Evolutionary conservation across 2,113 vertebrate genomes (phyloP).

Genomic region (Saccopteryx leptura): DNA sequence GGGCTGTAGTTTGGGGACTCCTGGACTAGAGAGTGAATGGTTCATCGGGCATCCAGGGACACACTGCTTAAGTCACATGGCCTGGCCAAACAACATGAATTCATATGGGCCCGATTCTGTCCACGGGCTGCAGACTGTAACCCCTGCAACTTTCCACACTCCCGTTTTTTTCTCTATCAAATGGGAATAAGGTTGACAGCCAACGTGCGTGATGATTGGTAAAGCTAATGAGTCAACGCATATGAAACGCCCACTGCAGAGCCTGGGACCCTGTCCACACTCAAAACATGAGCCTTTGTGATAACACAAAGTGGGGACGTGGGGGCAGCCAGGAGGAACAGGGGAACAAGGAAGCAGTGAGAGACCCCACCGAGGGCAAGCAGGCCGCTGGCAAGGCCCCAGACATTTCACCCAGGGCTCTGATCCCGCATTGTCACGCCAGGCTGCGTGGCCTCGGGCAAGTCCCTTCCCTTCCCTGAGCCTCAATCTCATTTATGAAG

Average conservation of each 20-base stretch:
- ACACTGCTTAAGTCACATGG: accelerated
- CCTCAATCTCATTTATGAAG: not conserved
- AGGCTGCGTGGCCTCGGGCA: not conserved
- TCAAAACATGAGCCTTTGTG: not conserved
- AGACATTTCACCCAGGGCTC: not conserved
- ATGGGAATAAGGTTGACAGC: accelerated
- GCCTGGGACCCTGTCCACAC: accelerated
- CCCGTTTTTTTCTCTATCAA: accelerated
- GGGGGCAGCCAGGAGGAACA: not conserved
- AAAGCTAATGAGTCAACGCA: accelerated
- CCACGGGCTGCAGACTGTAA: not conserved
- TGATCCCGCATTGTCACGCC: not conserved
- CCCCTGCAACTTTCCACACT: not conserved
- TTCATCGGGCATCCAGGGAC: not conserved
- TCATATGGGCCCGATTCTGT: not conserved
- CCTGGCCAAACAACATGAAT: not conserved
- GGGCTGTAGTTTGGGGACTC: no score
- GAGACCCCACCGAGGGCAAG: not conserved
- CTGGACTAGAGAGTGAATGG: not conserved
- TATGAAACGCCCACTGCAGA: accelerated
- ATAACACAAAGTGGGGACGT: accelerated
- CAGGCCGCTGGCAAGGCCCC: not conserved
- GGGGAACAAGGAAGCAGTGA: not conserved
- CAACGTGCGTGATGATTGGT: accelerated
- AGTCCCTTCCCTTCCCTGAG: not conserved